These are phyloP conservation scores for Pavo muticus DNA, from an alignment of 2,113 vertebrate species.

Conservation along the genomic window DNA sequence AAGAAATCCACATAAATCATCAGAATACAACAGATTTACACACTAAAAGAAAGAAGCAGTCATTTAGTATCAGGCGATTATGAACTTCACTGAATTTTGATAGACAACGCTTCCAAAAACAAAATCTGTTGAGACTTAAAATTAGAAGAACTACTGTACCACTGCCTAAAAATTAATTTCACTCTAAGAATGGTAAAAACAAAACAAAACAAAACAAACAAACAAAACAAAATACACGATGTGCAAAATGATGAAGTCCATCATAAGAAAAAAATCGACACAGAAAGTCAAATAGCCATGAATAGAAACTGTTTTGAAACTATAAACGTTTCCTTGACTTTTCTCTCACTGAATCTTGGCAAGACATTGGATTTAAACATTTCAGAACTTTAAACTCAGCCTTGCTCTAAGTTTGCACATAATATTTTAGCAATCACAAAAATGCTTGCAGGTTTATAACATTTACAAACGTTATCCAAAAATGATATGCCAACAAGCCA, in stretches of 20 bases:
- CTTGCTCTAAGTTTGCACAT: neutral
- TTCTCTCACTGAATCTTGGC: neutral
- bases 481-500: neutral
- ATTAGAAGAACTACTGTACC: neutral
- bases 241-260: neutral
- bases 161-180: neutral
- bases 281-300: neutral
- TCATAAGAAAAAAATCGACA: neutral
- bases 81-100: neutral
- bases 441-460: neutral
- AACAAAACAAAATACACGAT: neutral
- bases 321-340: neutral
- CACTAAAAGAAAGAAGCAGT: neutral
- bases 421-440: neutral
- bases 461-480: conserved; percentile 9
- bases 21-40: neutral
- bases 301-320: neutral
- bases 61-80: neutral
- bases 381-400: neutral
- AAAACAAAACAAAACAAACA: neutral
- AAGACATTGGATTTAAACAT: neutral
- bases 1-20: neutral
- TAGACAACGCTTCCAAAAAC: neutral
- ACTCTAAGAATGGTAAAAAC: neutral
- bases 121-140: neutral